Evolutionary conservation across 2,888 invertebrate species (phyloP).

Genomic region (Dascillus cervinus): DNA sequence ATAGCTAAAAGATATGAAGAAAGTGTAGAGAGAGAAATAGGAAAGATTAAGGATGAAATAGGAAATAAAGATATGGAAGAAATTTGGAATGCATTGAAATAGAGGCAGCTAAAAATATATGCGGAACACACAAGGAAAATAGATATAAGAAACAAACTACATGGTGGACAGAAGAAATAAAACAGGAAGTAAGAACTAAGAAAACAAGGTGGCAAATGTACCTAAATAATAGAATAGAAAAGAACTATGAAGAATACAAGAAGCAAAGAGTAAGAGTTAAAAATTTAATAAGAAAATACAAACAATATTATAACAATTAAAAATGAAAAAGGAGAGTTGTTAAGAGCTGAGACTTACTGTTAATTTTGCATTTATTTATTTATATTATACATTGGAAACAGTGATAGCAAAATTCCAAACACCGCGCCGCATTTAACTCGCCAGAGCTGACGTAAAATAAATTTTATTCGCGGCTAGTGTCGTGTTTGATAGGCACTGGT

Average conservation of each 20-base stretch:
- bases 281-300: no score
- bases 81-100: slow-evolving; percentile 5
- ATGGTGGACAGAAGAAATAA: slow-evolving; percentile 4
- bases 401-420: no score
- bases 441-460: no score
- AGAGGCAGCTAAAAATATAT: slow-evolving; percentile 6
- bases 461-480: no score
- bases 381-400: no score
- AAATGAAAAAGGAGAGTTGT: no score
- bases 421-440: no score
- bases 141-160: slow-evolving; percentile 2
- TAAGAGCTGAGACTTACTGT: no score
- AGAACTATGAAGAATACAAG: background rate
- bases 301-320: no score
- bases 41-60: slow-evolving; percentile 3
- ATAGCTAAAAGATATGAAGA: slow-evolving; percentile 5
- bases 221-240: background rate
- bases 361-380: no score
- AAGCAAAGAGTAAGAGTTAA: no score
- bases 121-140: slow-evolving; percentile 5
- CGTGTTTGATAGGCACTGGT: no score
- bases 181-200: background rate
- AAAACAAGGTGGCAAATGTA: background rate
- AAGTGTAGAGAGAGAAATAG: slow-evolving; percentile 3
- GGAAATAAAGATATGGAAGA: slow-evolving; percentile 5